A percentile compares a stretch with the other conserved stretches of the same genome.
Evolutionary conservation across 2,797 vertebrate genomes (phyloP).

Genomic region (Chrysocyon brachyurus): DNA sequence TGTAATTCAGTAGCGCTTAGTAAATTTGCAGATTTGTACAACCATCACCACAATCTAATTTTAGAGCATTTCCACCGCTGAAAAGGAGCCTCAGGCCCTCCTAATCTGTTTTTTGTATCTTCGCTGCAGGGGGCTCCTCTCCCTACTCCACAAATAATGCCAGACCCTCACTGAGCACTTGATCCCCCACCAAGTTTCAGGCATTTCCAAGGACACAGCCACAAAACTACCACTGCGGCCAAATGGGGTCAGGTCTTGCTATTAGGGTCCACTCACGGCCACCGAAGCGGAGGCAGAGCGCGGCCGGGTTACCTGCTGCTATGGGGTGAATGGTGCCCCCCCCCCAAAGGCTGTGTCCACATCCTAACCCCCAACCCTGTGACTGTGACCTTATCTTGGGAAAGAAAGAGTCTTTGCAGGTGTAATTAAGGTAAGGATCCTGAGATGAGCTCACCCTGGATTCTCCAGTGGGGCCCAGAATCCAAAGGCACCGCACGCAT

Average conservation of each 20-base stretch:
- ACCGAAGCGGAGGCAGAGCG: accelerated
- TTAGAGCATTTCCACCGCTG: not conserved
- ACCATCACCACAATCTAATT: slow-evolving; percentile 50
- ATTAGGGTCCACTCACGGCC: accelerated
- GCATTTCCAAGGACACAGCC: too few species aligned
- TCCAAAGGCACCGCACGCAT: accelerated
- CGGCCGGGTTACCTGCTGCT: accelerated
- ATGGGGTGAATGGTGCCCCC: not conserved
- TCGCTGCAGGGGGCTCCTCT: not conserved
- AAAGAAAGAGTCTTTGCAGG: not conserved
- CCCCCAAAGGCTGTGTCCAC: accelerated
- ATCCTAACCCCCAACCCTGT: not conserved
- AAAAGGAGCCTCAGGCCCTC: not conserved
- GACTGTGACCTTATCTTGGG: not conserved
- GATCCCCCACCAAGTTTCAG: accelerated
- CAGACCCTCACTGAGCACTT: accelerated
- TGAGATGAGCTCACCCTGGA: not conserved
- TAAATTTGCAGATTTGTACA: slow-evolving; percentile 11
- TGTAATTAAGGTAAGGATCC: not conserved
- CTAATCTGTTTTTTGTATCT: not conserved
- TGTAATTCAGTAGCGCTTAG: not conserved
- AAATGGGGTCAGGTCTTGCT: accelerated
- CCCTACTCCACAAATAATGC: not conserved
- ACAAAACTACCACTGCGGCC: accelerated
- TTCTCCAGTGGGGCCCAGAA: accelerated